phyloP scores from a whole-genome alignment of 2,113 vertebrate genomes.

The Mus musculus region GRCm39 chr2:129560001-129560500 shows the following conservation, averaged over 20 bases:
- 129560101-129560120: constrained; percentile 75
- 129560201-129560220: constrained; percentile 81
- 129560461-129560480: constrained; percentile 65
- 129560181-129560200: constrained; percentile 82
- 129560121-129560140: constrained; percentile 81
- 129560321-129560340: constrained; percentile 73
- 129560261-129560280: constrained; percentile 81
- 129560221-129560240: constrained; percentile 83
- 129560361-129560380: constrained; percentile 58
- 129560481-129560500: constrained; percentile 44
- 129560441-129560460: constrained; percentile 31
- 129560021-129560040: constrained; percentile 81
- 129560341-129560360: constrained; percentile 77
- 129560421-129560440: constrained; percentile 51
- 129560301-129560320: background rate
- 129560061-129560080: constrained; percentile 79
- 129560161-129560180: constrained; percentile 75
- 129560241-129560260: constrained; percentile 75
- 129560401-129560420: constrained; percentile 25
- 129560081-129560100: constrained; percentile 74
- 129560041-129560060: constrained; percentile 79
- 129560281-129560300: constrained; percentile 76
- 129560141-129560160: constrained; percentile 81
- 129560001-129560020: constrained; percentile 69
- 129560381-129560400: background rate